Percentiles rank a stretch among this genome's conserved stretches.
Conservation (phyloP, 2,113 vertebrate genomes). For the Acinonyx jubatus region DNA sequence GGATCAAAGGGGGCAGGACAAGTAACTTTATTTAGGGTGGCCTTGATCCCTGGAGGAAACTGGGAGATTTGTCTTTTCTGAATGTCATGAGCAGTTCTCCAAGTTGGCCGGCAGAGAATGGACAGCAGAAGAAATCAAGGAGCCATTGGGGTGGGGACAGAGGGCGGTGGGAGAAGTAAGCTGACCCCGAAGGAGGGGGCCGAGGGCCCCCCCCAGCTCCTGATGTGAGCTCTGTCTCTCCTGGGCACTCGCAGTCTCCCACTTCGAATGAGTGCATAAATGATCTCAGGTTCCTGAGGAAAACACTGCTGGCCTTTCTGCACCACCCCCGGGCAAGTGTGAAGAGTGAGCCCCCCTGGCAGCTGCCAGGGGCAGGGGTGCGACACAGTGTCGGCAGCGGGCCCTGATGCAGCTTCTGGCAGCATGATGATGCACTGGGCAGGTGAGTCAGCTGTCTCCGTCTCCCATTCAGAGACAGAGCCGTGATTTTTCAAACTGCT, state of each 20-base stretch:
- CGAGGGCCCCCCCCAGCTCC: background rate
- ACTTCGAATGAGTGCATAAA: background rate
- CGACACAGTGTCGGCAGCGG: background rate
- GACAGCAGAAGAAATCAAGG: background rate
- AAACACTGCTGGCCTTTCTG: background rate
- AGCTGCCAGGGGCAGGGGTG: fast-evolving
- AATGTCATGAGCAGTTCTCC: background rate
- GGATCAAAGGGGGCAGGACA: too few species aligned
- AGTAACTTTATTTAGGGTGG: background rate
- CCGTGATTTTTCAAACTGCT: background rate
- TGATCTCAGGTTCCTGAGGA: background rate
- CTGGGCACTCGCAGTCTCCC: background rate
- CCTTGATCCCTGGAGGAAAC: background rate
- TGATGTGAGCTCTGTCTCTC: background rate
- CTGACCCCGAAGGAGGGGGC: background rate
- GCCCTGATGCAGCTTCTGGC: background rate
- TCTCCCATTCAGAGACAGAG: background rate
- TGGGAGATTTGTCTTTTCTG: background rate
- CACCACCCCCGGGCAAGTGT: background rate
- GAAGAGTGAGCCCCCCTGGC: background rate
- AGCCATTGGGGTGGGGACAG: background rate
- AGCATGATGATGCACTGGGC: background rate
- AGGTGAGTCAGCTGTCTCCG: background rate
- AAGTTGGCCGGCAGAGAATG: background rate
- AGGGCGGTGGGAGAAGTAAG: background rate